A percentile compares a stretch with the other conserved stretches of the same genome.
These are phyloP conservation scores for Phacellophora camtschatica DNA, from an alignment of 30 jellyfish, hydroid and myxozoan species.

Conservation along the genomic window DNA sequence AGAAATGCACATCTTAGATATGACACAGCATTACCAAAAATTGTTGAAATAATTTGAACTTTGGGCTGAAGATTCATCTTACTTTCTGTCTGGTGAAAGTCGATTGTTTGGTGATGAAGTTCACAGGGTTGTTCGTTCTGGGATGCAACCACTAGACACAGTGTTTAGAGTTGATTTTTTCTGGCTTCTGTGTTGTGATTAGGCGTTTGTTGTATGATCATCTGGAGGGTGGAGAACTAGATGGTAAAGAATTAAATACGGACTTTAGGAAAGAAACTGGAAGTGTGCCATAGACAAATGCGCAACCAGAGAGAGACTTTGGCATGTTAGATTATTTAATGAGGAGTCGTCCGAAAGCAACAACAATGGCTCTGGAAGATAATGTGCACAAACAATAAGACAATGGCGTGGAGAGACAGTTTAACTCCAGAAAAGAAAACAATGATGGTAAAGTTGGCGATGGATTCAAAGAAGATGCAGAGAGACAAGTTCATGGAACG, in stretches of 20 bases:
- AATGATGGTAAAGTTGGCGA: background rate
- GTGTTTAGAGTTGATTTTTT: no score
- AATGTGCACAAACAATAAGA: background rate
- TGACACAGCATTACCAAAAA: background rate
- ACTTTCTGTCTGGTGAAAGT: no score
- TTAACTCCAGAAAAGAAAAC: background rate
- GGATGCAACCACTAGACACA: no score
- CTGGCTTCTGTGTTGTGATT: background rate
- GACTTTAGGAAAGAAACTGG: background rate
- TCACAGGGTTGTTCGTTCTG: slow-evolving; percentile 4
- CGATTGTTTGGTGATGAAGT: background rate
- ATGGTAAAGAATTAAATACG: background rate
- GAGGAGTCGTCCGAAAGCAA: background rate
- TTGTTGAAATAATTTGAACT: background rate
- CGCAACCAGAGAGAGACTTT: background rate
- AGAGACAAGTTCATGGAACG: background rate
- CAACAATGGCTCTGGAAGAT: background rate
- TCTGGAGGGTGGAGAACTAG: background rate
- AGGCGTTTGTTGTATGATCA: background rate
- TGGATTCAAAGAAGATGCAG: background rate
- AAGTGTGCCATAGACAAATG: background rate
- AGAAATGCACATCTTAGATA: background rate
- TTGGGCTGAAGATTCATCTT: no score
- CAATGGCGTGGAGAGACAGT: background rate
- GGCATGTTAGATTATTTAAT: background rate